Base-by-base conservation (phyloP, 2,797 vertebrate genomes). In the Pogoniulus pusillus region DNA sequence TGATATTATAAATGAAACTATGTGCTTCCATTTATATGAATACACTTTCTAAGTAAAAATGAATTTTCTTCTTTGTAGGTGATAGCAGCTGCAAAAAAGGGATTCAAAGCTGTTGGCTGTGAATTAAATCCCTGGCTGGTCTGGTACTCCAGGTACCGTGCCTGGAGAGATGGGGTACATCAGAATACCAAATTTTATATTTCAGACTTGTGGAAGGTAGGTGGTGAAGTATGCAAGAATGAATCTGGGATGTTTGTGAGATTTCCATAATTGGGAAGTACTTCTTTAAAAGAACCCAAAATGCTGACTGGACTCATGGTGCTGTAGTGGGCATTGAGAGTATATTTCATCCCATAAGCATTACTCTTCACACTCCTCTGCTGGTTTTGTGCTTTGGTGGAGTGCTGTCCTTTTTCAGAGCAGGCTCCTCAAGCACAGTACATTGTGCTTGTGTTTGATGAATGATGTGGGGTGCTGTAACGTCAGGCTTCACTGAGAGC, bases 121-220 rank as follows among this genome's bases (percentile, higher is more conserved):
- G 99, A 99, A 82, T 94, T 99, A 93, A 99, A 99, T 93, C 99
- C 99, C 2, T 99, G 99, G 99, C 96, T 99, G 65, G 99, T 99
- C 51, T 99, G 98, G 98, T 99, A 98, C 88, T 99, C 99, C 58
- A 98, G 98, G 65, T 99, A 98, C 85, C 94, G 94, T 27, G 99
- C 99, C 16, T 98, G 98, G 98, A 98, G 95, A 93, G 98, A 98
- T 62, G 99, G 99, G 9, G 98, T 99, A 17, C 98, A 98, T 83
- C 96, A 86, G 51, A 97, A 96, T 24, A 96, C 98, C 78, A 97
- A 86, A 54, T 99, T 99, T 95, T 97, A 99, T 84, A 98, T 98
- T 90, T 98, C 98, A 23, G 98, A 99, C 82, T 95, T 99, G 62
- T 99, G 99, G 99, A 99, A 99, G 98, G 99, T 99, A 96, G 1